Percentiles rank a stretch among this genome's conserved stretches.
These are phyloP conservation scores for Caiman crocodilus DNA, from an alignment of 2,797 vertebrate genomes.

Conservation along the genomic window DNA sequence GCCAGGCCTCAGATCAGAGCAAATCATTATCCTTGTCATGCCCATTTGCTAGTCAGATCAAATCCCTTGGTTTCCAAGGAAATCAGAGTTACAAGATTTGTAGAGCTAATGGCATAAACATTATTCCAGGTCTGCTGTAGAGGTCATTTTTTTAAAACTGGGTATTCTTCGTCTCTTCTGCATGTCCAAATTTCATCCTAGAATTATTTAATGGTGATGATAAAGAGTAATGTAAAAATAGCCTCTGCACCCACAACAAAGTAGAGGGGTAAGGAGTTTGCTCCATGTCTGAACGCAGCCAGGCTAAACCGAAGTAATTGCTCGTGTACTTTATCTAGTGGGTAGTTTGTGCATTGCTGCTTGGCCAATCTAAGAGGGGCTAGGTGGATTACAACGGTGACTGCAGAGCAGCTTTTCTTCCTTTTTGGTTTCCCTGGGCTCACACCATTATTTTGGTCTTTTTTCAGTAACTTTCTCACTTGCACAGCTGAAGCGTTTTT, in stretches of 20 bases:
- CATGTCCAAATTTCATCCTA: background rate
- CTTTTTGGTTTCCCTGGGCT: conserved; percentile 9
- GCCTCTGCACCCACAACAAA: conserved; percentile 78
- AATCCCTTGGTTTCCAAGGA: conserved; percentile 73
- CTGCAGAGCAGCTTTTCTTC: conserved; percentile 71
- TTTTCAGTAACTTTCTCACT: conserved; percentile 61
- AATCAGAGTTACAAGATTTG: conserved; percentile 67
- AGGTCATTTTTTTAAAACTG: conserved; percentile 12
- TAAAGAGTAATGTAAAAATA: conserved; percentile 50
- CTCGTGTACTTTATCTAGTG: conserved; percentile 76
- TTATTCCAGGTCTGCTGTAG: conserved; percentile 16
- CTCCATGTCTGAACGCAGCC: conserved; percentile 76
- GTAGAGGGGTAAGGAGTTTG: conserved; percentile 70
- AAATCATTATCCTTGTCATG: conserved; percentile 77
- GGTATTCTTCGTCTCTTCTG: background rate
- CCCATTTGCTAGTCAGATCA: conserved; percentile 69
- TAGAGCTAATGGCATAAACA: conserved; percentile 31
- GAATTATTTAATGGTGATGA: background rate
- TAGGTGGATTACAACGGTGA: conserved; percentile 79
- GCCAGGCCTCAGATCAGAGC: conserved; percentile 78
- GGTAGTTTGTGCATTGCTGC: conserved; percentile 78
- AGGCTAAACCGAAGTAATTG: conserved; percentile 84
- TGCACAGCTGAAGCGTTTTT: conserved; percentile 48
- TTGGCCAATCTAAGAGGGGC: conserved; percentile 78
- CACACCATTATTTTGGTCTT: conserved; percentile 31